Conservation (phyloP, 2,113 vertebrate genomes). For the Grus americana region DNA sequence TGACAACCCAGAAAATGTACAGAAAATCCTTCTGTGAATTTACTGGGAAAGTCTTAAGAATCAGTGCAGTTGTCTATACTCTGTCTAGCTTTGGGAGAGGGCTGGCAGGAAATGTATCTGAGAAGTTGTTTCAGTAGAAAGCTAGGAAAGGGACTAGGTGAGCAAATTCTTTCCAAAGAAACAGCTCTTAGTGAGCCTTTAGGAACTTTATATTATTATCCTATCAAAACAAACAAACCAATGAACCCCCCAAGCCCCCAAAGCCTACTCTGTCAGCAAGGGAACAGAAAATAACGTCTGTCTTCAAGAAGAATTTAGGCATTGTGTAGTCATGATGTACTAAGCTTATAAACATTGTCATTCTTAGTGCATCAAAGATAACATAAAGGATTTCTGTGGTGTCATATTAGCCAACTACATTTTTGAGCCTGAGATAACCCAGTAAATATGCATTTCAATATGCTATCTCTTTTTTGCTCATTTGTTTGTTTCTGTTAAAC, state of each 20-base stretch:
- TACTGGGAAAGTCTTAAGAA: neutral
- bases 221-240: neutral
- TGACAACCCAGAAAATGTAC: neutral
- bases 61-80: neutral
- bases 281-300: neutral
- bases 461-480: neutral
- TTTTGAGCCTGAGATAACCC: neutral
- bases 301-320: neutral
- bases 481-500: conserved; percentile 7
- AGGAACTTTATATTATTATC: neutral
- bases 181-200: neutral
- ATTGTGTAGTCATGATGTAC: neutral
- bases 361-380: neutral
- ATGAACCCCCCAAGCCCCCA: neutral
- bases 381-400: neutral
- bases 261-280: neutral
- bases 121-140: neutral
- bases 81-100: neutral
- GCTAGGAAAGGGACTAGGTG: neutral
- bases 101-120: neutral
- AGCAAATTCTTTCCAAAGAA: neutral
- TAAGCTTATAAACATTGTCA: neutral
- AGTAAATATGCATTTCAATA: neutral
- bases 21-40: neutral
- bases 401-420: neutral